Conservation (phyloP, 2,797 vertebrate species). For the Gila robusta region DNA sequence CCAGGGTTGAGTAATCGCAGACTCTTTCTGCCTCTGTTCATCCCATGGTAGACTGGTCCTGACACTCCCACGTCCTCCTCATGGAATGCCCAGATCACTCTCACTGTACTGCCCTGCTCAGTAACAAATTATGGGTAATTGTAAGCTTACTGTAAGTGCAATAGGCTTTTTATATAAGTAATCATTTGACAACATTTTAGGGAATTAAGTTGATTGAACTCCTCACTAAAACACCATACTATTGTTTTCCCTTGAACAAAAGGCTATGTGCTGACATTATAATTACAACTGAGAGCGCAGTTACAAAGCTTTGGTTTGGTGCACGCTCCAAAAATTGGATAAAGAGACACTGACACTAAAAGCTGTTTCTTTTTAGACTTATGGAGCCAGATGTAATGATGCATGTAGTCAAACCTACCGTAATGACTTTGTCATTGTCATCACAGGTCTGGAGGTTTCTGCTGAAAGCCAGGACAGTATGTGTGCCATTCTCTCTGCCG, state of each 20-base stretch:
- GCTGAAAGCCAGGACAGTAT: constrained; percentile 84
- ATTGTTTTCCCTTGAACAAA: not conserved
- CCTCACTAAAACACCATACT: constrained; percentile 1
- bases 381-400: not conserved
- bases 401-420: constrained; percentile 72
- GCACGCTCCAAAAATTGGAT: not conserved
- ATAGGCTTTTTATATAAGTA: not conserved
- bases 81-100: constrained; percentile 90
- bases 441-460: constrained; percentile 86
- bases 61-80: constrained; percentile 79
- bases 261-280: not conserved
- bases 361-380: not conserved
- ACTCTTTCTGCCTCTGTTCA: constrained; percentile 85
- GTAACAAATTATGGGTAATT: constrained; percentile 29
- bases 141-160: not conserved
- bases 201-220: constrained; percentile 8
- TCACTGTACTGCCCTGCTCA: constrained; percentile 82
- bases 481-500: constrained; percentile 86
- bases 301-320: not conserved
- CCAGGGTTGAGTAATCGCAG: constrained; percentile 84
- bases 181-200: constrained; percentile 5
- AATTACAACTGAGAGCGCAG: not conserved
- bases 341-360: not conserved
- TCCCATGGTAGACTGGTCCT: constrained; percentile 82
- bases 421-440: constrained; percentile 82